These are phyloP conservation scores for Drymonia ruficornis DNA, from an alignment of 2,888 invertebrate genomes.

Conservation along the genomic window DNA sequence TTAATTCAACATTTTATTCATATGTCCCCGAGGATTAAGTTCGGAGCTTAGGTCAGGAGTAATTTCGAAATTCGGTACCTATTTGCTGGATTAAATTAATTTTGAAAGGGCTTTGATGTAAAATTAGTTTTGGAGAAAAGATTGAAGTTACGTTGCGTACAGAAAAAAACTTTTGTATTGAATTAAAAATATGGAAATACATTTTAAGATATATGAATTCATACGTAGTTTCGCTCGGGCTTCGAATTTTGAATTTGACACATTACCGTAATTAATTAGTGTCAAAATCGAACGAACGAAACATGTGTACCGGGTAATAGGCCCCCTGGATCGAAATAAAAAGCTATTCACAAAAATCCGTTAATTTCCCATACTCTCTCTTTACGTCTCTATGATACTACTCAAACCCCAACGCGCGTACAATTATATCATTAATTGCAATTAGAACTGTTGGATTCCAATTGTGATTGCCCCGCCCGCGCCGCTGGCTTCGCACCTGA, in stretches of 20 bases:
- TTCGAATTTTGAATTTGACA: too few species aligned
- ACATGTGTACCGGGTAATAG: too few species aligned
- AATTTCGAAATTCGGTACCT: conserved; percentile 3
- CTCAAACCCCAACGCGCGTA: neutral
- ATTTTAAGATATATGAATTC: too few species aligned
- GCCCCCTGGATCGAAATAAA: too few species aligned
- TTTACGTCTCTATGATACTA: too few species aligned
- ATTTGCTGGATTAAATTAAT: neutral
- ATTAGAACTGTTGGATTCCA: conserved; percentile 1
- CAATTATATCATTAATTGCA: conserved; percentile 4
- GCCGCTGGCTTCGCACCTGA: neutral
- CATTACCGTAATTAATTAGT: too few species aligned
- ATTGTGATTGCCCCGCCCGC: conserved; percentile 3
- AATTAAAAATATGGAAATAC: too few species aligned
- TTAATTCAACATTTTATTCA: conserved; percentile 44
- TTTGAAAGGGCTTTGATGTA: neutral
- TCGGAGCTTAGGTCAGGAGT: conserved; percentile 35
- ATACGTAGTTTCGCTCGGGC: too few species aligned
- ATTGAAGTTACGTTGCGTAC: neutral
- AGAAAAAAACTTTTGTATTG: too few species aligned
- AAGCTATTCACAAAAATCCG: too few species aligned
- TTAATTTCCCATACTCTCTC: too few species aligned
- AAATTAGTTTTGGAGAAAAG: neutral
- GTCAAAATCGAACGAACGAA: too few species aligned
- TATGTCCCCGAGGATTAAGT: conserved; percentile 35